Evolutionary conservation across 2,888 invertebrate genomes (phyloP).

Genomic region (Nebria salina): DNA sequence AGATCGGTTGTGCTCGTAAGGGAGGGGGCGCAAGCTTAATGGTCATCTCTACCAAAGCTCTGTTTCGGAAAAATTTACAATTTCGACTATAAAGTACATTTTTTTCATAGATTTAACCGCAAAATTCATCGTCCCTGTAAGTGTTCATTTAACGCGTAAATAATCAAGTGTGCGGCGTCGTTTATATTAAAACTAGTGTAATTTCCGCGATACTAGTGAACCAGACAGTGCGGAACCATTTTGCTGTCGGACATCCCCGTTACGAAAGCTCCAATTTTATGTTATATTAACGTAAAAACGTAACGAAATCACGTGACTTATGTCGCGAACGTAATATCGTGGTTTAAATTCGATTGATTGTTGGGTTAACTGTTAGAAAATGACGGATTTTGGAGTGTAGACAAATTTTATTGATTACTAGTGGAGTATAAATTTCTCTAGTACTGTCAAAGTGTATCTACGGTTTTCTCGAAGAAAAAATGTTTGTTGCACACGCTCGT

Average conservation of each 20-base stretch:
- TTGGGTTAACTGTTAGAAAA: background rate
- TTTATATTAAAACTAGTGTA: too few relatives aligned
- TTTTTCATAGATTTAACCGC: background rate
- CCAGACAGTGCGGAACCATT: too few relatives aligned
- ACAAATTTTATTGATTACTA: slow-evolving; percentile 47
- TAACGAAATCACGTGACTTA: background rate
- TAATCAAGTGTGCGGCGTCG: background rate
- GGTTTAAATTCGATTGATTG: background rate
- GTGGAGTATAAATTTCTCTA: slow-evolving; percentile 49
- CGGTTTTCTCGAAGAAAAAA: slow-evolving; percentile 41
- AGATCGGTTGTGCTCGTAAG: slow-evolving; percentile 27
- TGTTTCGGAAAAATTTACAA: slow-evolving; percentile 1
- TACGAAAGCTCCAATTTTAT: too few relatives aligned
- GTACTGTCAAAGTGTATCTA: slow-evolving; percentile 57
- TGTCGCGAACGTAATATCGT: too few relatives aligned
- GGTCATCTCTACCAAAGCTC: slow-evolving; percentile 7
- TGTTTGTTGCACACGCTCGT: background rate
- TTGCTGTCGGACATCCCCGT: too few relatives aligned
- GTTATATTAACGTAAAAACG: background rate
- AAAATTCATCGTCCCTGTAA: background rate
- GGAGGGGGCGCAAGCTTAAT: slow-evolving; percentile 33
- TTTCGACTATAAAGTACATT: background rate
- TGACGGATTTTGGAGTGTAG: background rate
- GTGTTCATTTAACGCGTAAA: background rate
- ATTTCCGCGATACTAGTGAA: too few relatives aligned